phyloP scores from a whole-genome alignment of 2,888 invertebrate genomes.

The Cryptus viduatorius region DNA sequence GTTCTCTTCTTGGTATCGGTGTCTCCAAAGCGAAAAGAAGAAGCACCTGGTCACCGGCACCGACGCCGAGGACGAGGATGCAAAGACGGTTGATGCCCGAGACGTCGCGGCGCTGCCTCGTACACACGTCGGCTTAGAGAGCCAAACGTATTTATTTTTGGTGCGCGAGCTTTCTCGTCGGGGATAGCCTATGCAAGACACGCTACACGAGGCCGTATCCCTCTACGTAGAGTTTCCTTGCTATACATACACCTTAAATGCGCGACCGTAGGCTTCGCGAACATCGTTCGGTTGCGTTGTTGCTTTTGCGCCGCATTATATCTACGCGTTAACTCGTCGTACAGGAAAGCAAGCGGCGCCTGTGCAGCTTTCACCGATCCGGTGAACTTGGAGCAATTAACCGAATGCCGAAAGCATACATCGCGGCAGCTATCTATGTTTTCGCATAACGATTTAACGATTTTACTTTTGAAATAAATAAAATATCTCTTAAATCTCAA shows the following conservation, averaged over 20 bases:
- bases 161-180: constrained; percentile 66
- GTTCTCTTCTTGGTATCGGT: constrained; percentile 18
- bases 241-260: constrained; percentile 1
- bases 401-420: not conserved
- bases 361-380: constrained; percentile 54
- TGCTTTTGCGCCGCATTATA: constrained; percentile 38
- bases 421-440: not conserved
- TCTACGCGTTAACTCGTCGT: constrained; percentile 33
- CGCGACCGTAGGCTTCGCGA: constrained; percentile 17
- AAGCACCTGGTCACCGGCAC: constrained; percentile 47
- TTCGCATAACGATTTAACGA: not conserved
- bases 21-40: constrained; percentile 18
- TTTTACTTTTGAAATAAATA: not conserved
- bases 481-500: not conserved
- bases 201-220: constrained; percentile 40
- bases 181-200: constrained; percentile 41
- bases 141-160: constrained; percentile 69
- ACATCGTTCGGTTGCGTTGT: constrained; percentile 9
- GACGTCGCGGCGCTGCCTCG: constrained; percentile 70
- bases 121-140: constrained; percentile 54
- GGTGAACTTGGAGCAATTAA: constrained; percentile 25
- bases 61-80: constrained; percentile 43
- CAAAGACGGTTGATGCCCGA: constrained; percentile 60
- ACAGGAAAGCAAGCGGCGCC: constrained; percentile 44
- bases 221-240: constrained; percentile 42